Evolutionary conservation across 2,888 invertebrate genomes (phyloP), one percentile per base, ranked within the genome.

Genomic region (Pachymerium ferrugineum): DNA sequence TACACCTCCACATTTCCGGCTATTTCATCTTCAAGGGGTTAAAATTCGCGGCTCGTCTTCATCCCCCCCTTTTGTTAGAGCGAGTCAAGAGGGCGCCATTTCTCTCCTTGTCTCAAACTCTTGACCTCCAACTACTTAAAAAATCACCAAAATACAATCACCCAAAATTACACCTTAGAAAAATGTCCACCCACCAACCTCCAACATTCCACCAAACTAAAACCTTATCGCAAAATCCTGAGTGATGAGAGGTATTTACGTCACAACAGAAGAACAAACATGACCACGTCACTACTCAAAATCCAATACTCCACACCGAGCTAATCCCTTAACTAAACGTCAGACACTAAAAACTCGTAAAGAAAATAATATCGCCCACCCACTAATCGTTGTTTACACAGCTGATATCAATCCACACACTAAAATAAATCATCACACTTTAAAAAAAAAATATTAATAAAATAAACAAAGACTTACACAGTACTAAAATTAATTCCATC

Each of bases 1-100:
- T 5, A 1, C 28, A 62, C 62, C 47, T 22, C 22, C 47, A 19
- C 62, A 22, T n/a, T 62, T 62, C 62, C 62, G 62, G 62, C 62
- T 62, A 62, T 28, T 62, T 62, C 62, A 25, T 62, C 62, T 62
- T 62, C 62, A 62, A 62, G 62, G 62, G 62, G 62, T 62, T 62
- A 62, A 62, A n/a, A n/a, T n/a, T 62, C 62, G 62, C 62, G n/a
- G n/a, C 62, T 28, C 62, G 28, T 62, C 62, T 28, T 22, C 25
- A 25, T 8, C 25, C n/a, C 12, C 62, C 54, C 62, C 62, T 47
- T 62, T 62, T 28, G 28, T 25, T n/a, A n/a, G 25, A 25, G 62
- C 62, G 62, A 62, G 62, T 62, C 62, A 62, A 62, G 62, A 62
- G 62, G 62, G 62, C 62, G 62, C 62, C 62, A 62, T 62, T 62